Conservation (phyloP, 2,888 invertebrate species). For the Ramazzottius varieornatus region DNA sequence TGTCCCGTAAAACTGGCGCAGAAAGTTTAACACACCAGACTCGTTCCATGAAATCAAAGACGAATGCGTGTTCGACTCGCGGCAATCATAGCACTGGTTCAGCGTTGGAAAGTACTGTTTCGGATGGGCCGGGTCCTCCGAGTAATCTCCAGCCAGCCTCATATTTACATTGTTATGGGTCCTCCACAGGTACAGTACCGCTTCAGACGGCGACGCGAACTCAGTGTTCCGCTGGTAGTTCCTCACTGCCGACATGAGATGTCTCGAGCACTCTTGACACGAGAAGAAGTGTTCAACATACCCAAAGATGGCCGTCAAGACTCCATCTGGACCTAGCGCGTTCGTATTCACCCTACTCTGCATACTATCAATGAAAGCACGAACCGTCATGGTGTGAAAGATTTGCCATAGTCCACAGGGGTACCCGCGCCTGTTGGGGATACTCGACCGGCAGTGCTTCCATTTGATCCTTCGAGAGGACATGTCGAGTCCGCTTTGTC, state of each 20-base stretch:
- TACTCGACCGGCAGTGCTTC: conserved; percentile 55
- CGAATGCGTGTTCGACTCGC: conserved; percentile 1
- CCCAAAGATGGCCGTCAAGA: conserved; percentile 53
- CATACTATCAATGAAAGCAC: conserved; percentile 27
- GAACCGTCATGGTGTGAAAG: conserved; percentile 69
- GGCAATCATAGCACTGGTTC: conserved; percentile 33
- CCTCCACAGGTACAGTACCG: conserved; percentile 68
- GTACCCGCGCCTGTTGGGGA: conserved; percentile 47
- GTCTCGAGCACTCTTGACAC: conserved; percentile 60
- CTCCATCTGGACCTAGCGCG: conserved; percentile 14
- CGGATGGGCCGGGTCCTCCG: conserved; percentile 66
- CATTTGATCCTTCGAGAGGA: conserved; percentile 26
- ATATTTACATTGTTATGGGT: conserved; percentile 44
- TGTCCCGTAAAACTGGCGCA: background rate
- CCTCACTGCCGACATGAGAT: conserved; percentile 61
- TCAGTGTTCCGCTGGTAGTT: conserved; percentile 33
- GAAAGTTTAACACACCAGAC: background rate
- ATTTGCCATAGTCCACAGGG: conserved; percentile 82
- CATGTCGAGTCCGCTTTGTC: background rate
- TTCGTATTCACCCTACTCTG: conserved; percentile 3
- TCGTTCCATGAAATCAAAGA: background rate
- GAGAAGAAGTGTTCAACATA: conserved; percentile 78
- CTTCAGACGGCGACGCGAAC: conserved; percentile 41
- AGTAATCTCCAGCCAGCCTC: conserved; percentile 51
- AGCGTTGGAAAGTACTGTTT: conserved; percentile 62